Percentiles rank a stretch among this genome's conserved stretches.
Conservation (phyloP, 2,113 vertebrate species). For the Alectura lathami region DNA sequence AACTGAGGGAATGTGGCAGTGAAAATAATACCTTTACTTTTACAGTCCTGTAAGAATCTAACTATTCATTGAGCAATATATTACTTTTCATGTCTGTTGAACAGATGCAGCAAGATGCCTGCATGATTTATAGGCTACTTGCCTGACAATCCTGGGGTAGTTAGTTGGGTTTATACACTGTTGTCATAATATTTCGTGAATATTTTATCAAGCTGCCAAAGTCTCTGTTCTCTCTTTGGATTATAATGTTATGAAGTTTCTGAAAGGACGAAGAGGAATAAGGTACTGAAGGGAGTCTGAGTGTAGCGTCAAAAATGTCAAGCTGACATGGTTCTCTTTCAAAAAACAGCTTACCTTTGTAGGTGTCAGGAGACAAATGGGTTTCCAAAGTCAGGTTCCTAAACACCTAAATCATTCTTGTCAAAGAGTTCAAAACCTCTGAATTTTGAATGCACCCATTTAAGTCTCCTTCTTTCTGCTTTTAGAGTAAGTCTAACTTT, state of each 20-base stretch:
- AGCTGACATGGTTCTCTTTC: not conserved
- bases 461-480: not conserved
- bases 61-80: constrained; percentile 26
- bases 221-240: constrained; percentile 6
- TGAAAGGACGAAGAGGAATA: not conserved
- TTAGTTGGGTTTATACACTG: constrained; percentile 11
- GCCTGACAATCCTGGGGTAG: constrained; percentile 1
- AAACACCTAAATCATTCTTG: constrained; percentile 2
- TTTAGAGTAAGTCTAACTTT: not conserved
- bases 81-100: constrained; percentile 46
- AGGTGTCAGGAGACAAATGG: not conserved
- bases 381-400: constrained; percentile 9
- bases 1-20: constrained; percentile 28
- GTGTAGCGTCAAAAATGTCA: not conserved
- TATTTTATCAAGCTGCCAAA: constrained; percentile 56
- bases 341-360: constrained; percentile 19
- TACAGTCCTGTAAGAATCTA: constrained; percentile 7
- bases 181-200: constrained; percentile 7
- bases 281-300: not conserved
- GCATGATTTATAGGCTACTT: constrained; percentile 60
- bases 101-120: not conserved
- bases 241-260: constrained; percentile 3
- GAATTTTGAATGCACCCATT: not conserved
- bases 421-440: not conserved
- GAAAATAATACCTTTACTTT: constrained; percentile 46